Percentiles rank a stretch among this genome's conserved stretches.
Conservation (phyloP, 2,888 invertebrate genomes). For the Nomada fucata region DNA sequence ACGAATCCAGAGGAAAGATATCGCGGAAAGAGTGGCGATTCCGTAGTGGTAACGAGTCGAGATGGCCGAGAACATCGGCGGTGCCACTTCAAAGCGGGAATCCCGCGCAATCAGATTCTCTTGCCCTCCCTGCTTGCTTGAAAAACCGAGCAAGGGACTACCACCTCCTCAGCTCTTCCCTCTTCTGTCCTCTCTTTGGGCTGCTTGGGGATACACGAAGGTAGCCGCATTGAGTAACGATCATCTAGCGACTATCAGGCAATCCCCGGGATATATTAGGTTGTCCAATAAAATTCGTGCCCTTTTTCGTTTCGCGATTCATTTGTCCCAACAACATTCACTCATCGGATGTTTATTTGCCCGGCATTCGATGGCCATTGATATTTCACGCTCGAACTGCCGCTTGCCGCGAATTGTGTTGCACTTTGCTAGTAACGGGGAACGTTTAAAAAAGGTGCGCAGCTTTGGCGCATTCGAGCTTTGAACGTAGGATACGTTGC, state of each 20-base stretch:
- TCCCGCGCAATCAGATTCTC: conserved; percentile 82
- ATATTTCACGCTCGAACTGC: too few species aligned
- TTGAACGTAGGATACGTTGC: too few species aligned
- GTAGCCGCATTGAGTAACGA: conserved; percentile 44
- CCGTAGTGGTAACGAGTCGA: conserved; percentile 81
- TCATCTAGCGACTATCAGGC: conserved; percentile 32
- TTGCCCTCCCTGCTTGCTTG: conserved; percentile 73
- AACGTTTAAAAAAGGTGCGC: too few species aligned
- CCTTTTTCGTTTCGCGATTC: too few species aligned
- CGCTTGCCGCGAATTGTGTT: too few species aligned
- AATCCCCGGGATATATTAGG: conserved; percentile 1
- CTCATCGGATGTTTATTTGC: too few species aligned
- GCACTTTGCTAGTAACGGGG: too few species aligned
- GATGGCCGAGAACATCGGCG: conserved; percentile 81
- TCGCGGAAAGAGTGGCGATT: conserved; percentile 70
- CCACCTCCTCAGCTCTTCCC: conserved; percentile 50
- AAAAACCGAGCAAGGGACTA: conserved; percentile 77
- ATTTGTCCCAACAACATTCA: too few species aligned
- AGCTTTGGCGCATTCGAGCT: too few species aligned
- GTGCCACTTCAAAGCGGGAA: conserved; percentile 83
- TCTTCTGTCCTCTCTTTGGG: conserved; percentile 44
- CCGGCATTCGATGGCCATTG: too few species aligned
- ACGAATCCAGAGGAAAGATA: conserved; percentile 45
- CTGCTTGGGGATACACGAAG: conserved; percentile 39
- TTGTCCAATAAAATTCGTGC: too few species aligned